phyloP scores from a whole-genome alignment of 2,113 vertebrate genomes.

The Camelus bactrianus region DNA sequence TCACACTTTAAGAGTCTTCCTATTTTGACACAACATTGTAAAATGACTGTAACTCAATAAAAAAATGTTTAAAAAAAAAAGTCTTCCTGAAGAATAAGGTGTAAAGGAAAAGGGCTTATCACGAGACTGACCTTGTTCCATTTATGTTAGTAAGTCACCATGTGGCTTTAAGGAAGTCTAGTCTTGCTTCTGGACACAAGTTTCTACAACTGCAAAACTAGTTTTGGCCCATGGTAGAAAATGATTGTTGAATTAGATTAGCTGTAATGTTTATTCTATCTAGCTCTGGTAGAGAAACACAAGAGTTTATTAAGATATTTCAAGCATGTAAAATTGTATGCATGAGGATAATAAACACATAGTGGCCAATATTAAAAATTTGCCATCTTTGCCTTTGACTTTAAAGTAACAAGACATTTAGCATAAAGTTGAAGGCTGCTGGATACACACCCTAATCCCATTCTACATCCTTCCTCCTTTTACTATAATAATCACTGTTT shows the following conservation, averaged over 20 bases:
- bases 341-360: neutral
- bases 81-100: neutral
- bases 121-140: neutral
- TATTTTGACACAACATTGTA: too few relatives aligned
- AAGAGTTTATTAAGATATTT: neutral
- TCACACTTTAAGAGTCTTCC: neutral
- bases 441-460: neutral
- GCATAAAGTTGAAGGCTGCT: neutral
- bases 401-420: conserved; percentile 32
- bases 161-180: neutral
- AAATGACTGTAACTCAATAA: too few relatives aligned
- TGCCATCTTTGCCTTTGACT: neutral
- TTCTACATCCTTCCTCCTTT: neutral
- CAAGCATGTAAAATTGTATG: neutral
- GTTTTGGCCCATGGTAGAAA: neutral
- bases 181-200: neutral
- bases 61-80: neutral
- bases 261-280: neutral
- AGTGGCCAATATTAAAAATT: neutral
- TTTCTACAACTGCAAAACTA: neutral
- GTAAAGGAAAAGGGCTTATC: neutral
- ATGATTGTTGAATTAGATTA: neutral
- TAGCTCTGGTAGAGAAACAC: neutral
- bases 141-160: neutral
- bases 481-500: neutral